These are phyloP conservation scores for Polydesmus complanatus DNA, from an alignment of 2,888 invertebrate species.

Conservation along the genomic window DNA sequence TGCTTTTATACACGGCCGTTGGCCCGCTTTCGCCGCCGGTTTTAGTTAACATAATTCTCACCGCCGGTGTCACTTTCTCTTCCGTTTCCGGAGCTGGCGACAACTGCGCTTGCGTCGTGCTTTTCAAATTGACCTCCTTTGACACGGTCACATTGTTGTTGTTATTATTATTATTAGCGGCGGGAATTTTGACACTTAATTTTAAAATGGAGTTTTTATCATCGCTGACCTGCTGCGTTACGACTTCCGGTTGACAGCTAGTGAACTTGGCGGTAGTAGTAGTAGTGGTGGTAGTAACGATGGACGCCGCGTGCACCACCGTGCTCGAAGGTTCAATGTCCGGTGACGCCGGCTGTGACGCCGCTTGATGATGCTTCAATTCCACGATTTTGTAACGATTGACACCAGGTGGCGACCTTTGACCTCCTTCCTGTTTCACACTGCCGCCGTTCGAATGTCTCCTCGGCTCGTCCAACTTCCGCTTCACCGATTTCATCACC, in stretches of 20 bases:
- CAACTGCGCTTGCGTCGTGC: background rate
- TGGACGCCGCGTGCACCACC: background rate
- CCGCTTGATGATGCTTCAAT: background rate
- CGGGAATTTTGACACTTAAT: background rate
- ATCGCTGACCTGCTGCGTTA: background rate
- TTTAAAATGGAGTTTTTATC: background rate
- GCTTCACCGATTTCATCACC: slow-evolving; percentile 12
- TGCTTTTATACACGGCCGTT: slow-evolving; percentile 7
- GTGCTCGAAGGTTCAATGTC: background rate
- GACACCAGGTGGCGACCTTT: background rate
- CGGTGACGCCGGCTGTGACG: background rate
- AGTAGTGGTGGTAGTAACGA: background rate
- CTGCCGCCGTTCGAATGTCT: background rate
- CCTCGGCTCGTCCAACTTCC: slow-evolving; percentile 7
- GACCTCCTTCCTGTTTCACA: no score
- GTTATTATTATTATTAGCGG: background rate
- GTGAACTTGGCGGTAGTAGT: background rate
- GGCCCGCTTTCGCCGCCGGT: background rate
- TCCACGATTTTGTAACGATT: background rate
- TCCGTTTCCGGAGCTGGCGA: background rate
- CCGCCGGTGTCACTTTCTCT: background rate
- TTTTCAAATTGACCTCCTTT: background rate
- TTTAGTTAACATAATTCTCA: slow-evolving; percentile 10
- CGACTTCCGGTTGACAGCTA: background rate
- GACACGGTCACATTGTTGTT: background rate